Evolutionary conservation across 2,797 vertebrate genomes (phyloP), one percentile per base, ranked within the genome.

Genomic region (Sebastiscus tertius): DNA sequence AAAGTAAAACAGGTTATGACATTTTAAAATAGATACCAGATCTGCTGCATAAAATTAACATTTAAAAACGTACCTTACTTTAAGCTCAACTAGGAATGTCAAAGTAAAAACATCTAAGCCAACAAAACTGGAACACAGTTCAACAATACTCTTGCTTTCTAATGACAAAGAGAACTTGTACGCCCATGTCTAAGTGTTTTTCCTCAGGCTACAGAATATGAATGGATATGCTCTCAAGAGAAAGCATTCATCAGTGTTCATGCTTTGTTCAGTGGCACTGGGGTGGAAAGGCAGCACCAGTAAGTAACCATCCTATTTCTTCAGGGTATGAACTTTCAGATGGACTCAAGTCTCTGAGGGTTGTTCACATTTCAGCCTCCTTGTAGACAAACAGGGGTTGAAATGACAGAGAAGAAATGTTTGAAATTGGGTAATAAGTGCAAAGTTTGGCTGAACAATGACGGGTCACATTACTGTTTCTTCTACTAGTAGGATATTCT

Each of bases 291-390:
- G 60, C 34, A 26, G 75, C 55, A 58, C 52, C 69, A 65, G 61
- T 60, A 49, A 77, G 49, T 72, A 77, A 78, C 56, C 34, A 24
- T 77, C 75, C 61, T 76, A n/a, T 74, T 86, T 72, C 78, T 80
- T 68, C 2, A 72, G 80, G 71, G 60, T 26, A 27, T 64, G 22
- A 73, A 56, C 46, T 62, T 27, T 76, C 4, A 74, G 36, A 66
- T 52, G 54, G 65, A 74, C 68, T 22, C 7, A 52, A 31, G 36
- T 42, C 58, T 46, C 70, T 39, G 9, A 54, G 49, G 62, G 56
- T 33, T 71, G 12, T 72, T 83, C 26, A 52, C 4, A 34, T 65
- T 80, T 72, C 49, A 63, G 36, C 9, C 20, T 72, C 34, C 6
- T 22, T 31, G 12, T 26, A 20, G 11, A 42, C 56, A 73, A 59